Percentiles rank a stretch among this genome's conserved stretches.
Evolutionary conservation across 2,113 vertebrate species (phyloP).

Genomic region (Aphyosemion australe): DNA sequence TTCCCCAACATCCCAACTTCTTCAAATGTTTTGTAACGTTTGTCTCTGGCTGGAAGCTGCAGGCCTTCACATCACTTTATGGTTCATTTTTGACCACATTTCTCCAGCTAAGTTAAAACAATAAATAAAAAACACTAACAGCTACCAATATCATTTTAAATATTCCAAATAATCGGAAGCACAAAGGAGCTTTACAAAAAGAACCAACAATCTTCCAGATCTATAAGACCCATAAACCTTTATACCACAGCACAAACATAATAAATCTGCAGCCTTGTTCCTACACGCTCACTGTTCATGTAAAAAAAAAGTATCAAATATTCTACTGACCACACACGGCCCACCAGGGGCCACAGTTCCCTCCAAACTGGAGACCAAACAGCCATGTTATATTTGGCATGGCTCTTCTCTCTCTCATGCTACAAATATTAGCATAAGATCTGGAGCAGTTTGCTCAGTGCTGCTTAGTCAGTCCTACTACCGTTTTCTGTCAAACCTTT

Average conservation of each 20-base stretch:
- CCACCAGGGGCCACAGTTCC: slow-evolving; percentile 76
- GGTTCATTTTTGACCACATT: slow-evolving; percentile 11
- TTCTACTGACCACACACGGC: slow-evolving; percentile 75
- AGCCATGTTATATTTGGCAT: slow-evolving; percentile 74
- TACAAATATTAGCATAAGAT: slow-evolving; percentile 69
- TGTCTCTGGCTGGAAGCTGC: slow-evolving; percentile 1
- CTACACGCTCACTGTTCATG: slow-evolving; percentile 54
- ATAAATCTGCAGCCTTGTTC: slow-evolving; percentile 66
- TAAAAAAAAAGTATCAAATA: slow-evolving; percentile 52
- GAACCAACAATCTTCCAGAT: slow-evolving; percentile 71
- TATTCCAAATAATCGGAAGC: slow-evolving; percentile 62
- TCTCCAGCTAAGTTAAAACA: slow-evolving; percentile 46
- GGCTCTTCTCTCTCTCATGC: slow-evolving; percentile 66
- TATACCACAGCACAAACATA: slow-evolving; percentile 66
- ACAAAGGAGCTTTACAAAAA: slow-evolving; percentile 44
- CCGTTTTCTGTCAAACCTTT: background rate
- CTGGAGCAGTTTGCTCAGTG: slow-evolving; percentile 54
- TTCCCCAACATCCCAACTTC: no score
- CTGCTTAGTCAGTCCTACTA: slow-evolving; percentile 43
- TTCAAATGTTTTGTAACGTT: slow-evolving; percentile 3
- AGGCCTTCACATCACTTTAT: slow-evolving; percentile 17
- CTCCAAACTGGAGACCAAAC: slow-evolving; percentile 76
- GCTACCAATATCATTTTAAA: slow-evolving; percentile 55
- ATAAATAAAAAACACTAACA: slow-evolving; percentile 64
- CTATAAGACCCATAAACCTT: slow-evolving; percentile 82